Evolutionary conservation across 2,113 vertebrate genomes (phyloP).

Genomic region (Halcyon senegalensis): DNA sequence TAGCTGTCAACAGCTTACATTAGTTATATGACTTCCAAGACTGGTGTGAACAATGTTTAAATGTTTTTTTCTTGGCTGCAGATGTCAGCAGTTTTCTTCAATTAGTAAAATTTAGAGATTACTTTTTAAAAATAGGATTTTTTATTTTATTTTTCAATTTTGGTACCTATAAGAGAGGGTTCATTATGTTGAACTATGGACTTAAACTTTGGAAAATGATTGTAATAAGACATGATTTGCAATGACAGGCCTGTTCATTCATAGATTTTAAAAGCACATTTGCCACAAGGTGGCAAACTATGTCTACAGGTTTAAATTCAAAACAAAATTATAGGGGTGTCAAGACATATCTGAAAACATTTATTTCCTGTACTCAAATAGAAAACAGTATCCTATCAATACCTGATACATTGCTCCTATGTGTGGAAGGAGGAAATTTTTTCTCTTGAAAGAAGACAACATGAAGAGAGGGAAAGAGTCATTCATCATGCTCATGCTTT

Average conservation of each 20-base stretch:
- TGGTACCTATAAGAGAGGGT: neutral
- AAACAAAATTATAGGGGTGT: neutral
- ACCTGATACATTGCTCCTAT: neutral
- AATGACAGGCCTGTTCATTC: neutral
- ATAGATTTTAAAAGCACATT: neutral
- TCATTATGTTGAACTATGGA: fast-evolving
- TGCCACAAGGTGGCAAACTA: constrained; percentile 81
- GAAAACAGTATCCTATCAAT: neutral
- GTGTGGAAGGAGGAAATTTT: neutral
- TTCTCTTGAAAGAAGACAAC: neutral
- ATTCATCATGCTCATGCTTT: neutral
- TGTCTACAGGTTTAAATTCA: neutral
- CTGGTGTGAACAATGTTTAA: neutral
- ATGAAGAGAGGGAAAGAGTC: neutral
- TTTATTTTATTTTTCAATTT: neutral
- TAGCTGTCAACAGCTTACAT: neutral
- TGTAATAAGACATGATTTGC: neutral
- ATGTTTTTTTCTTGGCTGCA: neutral
- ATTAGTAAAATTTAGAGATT: neutral
- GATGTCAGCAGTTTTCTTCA: neutral
- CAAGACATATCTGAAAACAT: neutral
- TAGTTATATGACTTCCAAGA: neutral
- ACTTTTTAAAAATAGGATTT: neutral
- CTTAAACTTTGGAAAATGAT: neutral
- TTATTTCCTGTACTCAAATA: neutral